Evolutionary conservation across 1,140 invertebrate genomes (phyloP).

Genomic region (Atopsyche davidsoni): DNA sequence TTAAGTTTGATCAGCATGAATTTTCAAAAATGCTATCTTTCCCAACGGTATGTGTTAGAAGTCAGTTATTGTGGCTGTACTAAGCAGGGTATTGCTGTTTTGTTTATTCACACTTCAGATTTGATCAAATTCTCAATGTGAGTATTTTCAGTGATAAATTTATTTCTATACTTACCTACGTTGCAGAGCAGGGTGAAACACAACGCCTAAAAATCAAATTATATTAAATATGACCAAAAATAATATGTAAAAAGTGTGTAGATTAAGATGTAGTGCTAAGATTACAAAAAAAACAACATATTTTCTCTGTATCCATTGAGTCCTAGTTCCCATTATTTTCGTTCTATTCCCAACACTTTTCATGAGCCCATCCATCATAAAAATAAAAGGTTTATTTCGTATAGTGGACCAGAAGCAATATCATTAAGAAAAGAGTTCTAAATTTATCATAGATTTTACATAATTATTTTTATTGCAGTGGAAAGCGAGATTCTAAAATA

Average conservation of each 20-base stretch:
- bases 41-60: too few relatives aligned
- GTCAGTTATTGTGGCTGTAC: too few relatives aligned
- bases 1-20: too few relatives aligned
- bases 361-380: neutral
- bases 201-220: constrained; percentile 24
- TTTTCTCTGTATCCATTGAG: too few relatives aligned
- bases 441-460: constrained; percentile 16
- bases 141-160: too few relatives aligned
- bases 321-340: too few relatives aligned
- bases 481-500: neutral
- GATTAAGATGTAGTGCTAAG: too few relatives aligned
- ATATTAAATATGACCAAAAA: constrained; percentile 22
- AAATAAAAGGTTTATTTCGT: constrained; percentile 16
- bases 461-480: constrained; percentile 6
- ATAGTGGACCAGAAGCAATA: constrained; percentile 25
- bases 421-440: constrained; percentile 15
- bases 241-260: constrained; percentile 16
- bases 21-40: too few relatives aligned
- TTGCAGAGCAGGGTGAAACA: constrained; percentile 28
- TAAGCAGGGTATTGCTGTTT: too few relatives aligned
- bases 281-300: too few relatives aligned
- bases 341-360: constrained; percentile 11
- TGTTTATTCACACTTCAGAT: too few relatives aligned
- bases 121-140: too few relatives aligned
- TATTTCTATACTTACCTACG: constrained; percentile 12